Base-by-base conservation (phyloP, 2,797 vertebrate species). In the Bradypodion pumilum region DNA sequence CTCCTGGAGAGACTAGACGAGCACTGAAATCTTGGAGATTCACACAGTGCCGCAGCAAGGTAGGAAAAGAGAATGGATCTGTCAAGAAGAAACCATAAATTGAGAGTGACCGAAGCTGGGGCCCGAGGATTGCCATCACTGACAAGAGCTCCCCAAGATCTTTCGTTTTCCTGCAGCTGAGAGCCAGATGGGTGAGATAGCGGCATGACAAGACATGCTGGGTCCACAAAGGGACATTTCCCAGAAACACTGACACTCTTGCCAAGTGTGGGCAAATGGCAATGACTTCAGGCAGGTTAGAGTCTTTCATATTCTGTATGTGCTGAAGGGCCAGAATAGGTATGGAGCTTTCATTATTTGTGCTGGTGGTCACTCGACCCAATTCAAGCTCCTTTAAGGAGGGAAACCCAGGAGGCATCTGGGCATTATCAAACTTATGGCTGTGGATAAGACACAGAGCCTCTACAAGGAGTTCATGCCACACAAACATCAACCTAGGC, bases 31-130 rank as follows among this genome's bases (percentile, higher is more conserved):
- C 86, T 79, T n/a, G 89, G 83, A 98, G 96, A 83, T 66, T 74
- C 16, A 96, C 94, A 89, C 97, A 97, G 85, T 85, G 35, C 74
- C 75, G 70, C 6, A 98, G 94, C 63, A 97, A 85, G 44, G 92
- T 9, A 29, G 93, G 73, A 1, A 98, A 89, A 1, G 95, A 87
- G 1, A 89, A 73, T 4, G 88, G 82, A 0, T 94, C 88, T 2
- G 60, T 90, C 42, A 93, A 96, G 91, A 82, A 92, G 79, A 97
- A 93, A 23, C 96, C 96, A 9, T 97, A 95, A 66, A 98, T 80
- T 7, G 91, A 95, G 78, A 98, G 96, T 19, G 90, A 93, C 7
- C 83, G 81, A 77, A 98, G 93, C 13, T 60, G 90, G 1, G 88
- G 73, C 6, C 96, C 96, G 70, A 92, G 86, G 4, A 81, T 68